Evolutionary conservation across 2,888 invertebrate genomes (phyloP).

Genomic region (Epiblema foenella): DNA sequence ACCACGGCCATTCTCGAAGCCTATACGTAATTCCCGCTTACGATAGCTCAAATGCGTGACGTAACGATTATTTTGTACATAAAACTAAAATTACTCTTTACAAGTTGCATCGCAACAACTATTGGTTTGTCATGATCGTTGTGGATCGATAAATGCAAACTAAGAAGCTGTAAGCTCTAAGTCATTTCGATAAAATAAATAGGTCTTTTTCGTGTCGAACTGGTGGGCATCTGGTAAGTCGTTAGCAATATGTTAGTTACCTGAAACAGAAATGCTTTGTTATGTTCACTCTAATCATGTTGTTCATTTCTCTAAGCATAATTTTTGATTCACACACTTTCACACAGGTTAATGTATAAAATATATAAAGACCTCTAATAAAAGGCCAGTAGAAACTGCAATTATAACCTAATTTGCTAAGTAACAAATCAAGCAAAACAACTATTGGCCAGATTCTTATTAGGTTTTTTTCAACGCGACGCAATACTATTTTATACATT

Average conservation of each 20-base stretch:
- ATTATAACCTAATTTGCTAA: background rate
- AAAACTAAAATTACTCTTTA: constrained; percentile 42
- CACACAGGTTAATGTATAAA: no score
- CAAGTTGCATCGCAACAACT: constrained; percentile 52
- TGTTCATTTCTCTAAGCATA: background rate
- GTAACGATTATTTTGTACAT: constrained; percentile 37
- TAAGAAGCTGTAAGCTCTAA: constrained; percentile 6
- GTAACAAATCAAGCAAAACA: no score
- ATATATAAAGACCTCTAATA: no score
- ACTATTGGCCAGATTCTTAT: no score
- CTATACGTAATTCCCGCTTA: constrained; percentile 43
- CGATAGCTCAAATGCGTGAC: constrained; percentile 21
- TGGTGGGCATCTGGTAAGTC: constrained; percentile 33
- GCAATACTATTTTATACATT: no score
- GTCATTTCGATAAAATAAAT: constrained; percentile 34
- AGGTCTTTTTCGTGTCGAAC: constrained; percentile 35
- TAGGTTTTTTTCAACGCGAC: no score
- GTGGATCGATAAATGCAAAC: constrained; percentile 22
- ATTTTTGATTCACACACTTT: background rate
- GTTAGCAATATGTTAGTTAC: constrained; percentile 29
- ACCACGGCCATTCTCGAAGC: background rate
- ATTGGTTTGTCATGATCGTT: constrained; percentile 56
- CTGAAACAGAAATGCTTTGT: constrained; percentile 15
- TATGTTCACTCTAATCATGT: background rate
- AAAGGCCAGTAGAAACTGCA: no score